Conservation (phyloP, 2,797 vertebrate species). For the Sphenodon punctatus region DNA sequence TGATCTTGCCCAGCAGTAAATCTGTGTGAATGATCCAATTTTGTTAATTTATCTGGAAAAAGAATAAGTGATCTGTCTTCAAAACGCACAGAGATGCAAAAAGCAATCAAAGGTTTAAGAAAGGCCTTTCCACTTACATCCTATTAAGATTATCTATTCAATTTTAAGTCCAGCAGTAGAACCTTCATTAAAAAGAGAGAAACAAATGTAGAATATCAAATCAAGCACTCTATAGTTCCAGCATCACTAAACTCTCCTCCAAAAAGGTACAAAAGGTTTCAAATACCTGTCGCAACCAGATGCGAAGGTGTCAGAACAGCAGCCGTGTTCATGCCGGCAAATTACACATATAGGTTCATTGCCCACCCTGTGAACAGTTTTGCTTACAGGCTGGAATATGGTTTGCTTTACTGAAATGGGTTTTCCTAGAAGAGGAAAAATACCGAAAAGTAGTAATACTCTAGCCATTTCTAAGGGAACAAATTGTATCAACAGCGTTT, state of each 20-base stretch:
- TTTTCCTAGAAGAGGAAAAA: conserved; percentile 9
- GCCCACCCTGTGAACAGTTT: conserved; percentile 40
- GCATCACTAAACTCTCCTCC: conserved; percentile 53
- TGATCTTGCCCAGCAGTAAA: conserved; percentile 57
- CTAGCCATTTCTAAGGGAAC: conserved; percentile 1
- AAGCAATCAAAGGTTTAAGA: conserved; percentile 41
- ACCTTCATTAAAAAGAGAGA: conserved; percentile 48
- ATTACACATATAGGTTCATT: conserved; percentile 33
- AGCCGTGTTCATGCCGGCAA: conserved; percentile 45
- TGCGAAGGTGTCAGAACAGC: conserved; percentile 44
- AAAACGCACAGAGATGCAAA: conserved; percentile 49
- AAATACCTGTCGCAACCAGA: conserved; percentile 54
- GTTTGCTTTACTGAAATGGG: conserved; percentile 37
- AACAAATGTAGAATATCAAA: conserved; percentile 44
- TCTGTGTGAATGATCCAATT: conserved; percentile 11
- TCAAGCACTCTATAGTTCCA: conserved; percentile 67
- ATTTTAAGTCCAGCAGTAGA: conserved; percentile 58
- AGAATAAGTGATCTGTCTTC: conserved; percentile 37
- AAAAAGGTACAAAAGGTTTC: conserved; percentile 57
- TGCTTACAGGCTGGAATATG: conserved; percentile 58
- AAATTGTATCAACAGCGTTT: no score
- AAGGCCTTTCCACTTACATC: conserved; percentile 32
- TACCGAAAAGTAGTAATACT: conserved; percentile 41
- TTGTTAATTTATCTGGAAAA: conserved; percentile 22
- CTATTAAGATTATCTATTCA: conserved; percentile 31